Evolutionary conservation across 2,113 vertebrate genomes (phyloP), one percentile per base, ranked within the genome.

Genomic region (Spea bombifrons): DNA sequence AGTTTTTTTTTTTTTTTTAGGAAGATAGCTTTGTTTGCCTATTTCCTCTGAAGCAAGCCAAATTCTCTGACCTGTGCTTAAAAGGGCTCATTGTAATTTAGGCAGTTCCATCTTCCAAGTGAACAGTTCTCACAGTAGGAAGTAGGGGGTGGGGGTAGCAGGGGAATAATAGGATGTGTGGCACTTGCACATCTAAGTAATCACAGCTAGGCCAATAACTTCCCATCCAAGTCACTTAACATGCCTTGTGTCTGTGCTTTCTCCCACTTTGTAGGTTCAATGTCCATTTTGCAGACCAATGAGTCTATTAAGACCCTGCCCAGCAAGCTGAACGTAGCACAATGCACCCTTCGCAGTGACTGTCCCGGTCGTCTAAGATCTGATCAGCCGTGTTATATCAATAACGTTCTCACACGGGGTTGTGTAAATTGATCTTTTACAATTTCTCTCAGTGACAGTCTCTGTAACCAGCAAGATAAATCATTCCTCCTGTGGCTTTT

Each of bases 381-480:
- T 86, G 87, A 90, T 90, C 92, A 92, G 89, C 93, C 90, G 50
- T 92, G 91, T 91, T 90, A 89, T 92, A 93, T 93, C 94, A 93
- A 94, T 95, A 94, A 91, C 92, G 83, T 90, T 91, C 90, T 90
- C 89, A 93, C 92, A 91, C 91, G 90, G 90, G 89, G 89, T 91
- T 92, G 92, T 94, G 93, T 96, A 95, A 95, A 97, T 95, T 94
- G 94, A 96, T 96, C 93, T 94, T 93, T 94, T 95, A 93, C 92
- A 94, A 92, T 96, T 95, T 96, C 93, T 94, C 92, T 91, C 86
- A 5, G 90, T 95, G 94, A 94, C 94, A 94, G 90, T 86, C 91
- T 90, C 92, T 92, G 92, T 92, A 94, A 92, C 91, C 91, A 92
- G 91, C 89, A 92, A 92, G 92, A 95, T 94, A 95, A 95, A 96